Percentiles rank a stretch among this genome's conserved stretches.
phyloP scores from a whole-genome alignment of 2,888 invertebrate species.

The Maniola hyperantus region DNA sequence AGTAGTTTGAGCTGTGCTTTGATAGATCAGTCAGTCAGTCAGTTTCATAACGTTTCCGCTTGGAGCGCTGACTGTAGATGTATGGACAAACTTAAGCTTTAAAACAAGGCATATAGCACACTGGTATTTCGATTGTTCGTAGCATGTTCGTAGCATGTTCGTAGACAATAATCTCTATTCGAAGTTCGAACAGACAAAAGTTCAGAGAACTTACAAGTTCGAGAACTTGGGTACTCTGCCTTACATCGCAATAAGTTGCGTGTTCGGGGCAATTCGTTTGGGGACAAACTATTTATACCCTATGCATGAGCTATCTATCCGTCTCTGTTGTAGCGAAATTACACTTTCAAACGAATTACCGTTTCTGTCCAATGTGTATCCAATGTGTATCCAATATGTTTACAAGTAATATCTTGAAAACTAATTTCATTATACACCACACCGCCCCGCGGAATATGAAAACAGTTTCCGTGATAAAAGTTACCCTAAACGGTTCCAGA shows the following conservation, averaged over 20 bases:
- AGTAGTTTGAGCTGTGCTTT: no score
- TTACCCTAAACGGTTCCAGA: conserved; percentile 20
- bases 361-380: neutral
- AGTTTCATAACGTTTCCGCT: no score
- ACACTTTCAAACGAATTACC: conserved; percentile 4
- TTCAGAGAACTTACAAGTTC: no score
- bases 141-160: no score
- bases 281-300: conserved; percentile 23
- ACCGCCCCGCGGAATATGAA: conserved; percentile 51
- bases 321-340: conserved; percentile 4
- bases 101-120: no score
- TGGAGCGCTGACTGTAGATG: no score
- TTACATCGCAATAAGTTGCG: conserved; percentile 7
- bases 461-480: conserved; percentile 48
- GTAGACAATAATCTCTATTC: no score
- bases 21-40: no score
- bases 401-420: conserved; percentile 45
- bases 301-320: conserved; percentile 19
- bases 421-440: conserved; percentile 48
- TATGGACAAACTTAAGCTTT: no score
- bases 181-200: no score
- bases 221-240: neutral
- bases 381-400: conserved; percentile 44
- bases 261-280: conserved; percentile 20
- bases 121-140: no score